Conservation (phyloP, 2,113 vertebrate species). For the Buteo buteo region DNA sequence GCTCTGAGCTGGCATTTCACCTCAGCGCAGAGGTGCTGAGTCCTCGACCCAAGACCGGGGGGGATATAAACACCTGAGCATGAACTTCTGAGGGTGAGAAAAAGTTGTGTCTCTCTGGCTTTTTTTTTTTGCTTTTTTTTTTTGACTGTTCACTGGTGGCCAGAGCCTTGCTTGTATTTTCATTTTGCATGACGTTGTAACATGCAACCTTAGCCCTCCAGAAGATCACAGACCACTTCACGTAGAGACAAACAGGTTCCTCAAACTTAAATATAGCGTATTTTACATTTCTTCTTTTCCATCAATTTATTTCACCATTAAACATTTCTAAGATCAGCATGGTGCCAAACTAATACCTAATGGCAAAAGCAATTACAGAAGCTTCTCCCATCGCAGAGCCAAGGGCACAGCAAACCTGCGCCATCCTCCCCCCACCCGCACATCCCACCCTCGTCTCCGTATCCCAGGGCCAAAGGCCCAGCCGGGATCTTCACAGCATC, state of each 20-base stretch:
- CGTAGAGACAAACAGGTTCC: neutral
- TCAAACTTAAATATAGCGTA: neutral
- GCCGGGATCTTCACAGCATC: neutral
- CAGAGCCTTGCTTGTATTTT: neutral
- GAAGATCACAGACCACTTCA: neutral
- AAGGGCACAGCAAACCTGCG: neutral
- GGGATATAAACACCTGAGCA: too few relatives aligned
- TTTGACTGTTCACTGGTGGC: too few relatives aligned
- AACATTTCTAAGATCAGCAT: neutral
- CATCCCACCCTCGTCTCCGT: neutral
- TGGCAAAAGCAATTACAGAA: neutral
- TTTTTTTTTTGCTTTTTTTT: too few relatives aligned
- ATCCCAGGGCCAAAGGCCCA: neutral
- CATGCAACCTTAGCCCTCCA: neutral
- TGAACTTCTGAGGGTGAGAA: neutral
- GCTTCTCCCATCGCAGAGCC: neutral
- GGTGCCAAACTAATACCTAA: neutral
- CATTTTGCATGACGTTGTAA: accelerated
- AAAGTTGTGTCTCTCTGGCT: too few relatives aligned
- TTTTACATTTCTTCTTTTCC: neutral
- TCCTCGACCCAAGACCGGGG: neutral
- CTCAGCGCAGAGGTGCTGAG: neutral
- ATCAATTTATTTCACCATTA: neutral
- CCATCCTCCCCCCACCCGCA: neutral
- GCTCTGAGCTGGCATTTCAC: neutral